Evolutionary conservation across 2,113 vertebrate genomes (phyloP), one percentile per base, ranked within the genome.

Genomic region (Sporophila hypoxantha): DNA sequence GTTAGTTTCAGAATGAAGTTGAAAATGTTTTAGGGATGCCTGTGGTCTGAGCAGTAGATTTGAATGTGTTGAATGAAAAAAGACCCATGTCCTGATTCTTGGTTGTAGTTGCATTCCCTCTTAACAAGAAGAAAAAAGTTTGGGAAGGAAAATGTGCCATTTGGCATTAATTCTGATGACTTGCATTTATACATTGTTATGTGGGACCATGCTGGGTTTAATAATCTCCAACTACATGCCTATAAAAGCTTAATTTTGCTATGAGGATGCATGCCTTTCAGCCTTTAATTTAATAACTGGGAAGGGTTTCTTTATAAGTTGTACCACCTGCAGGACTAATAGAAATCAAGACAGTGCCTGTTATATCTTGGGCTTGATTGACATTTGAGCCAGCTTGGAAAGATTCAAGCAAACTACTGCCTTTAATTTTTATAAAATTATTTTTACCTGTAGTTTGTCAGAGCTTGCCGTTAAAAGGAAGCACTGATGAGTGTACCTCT

Each of bases 221-320:
- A 95, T 96, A 93, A 95, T 93, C 86, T 93, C 86, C 89, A 94
- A 84, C 85, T 93, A 94, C 74, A 87, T 66, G 90, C 61, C 82
- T 87, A 84, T 94, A 94, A 95, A 94, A 93, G 82, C 84, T 88
- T 95, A 92, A 94, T 95, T 95, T 94, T 95, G 76, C 93, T 90
- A 73, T 77, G 86, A 94, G 90, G 91, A 94, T 92, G 68, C 88
- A 91, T 94, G 94, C 75, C 86, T 95, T 92, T 83, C 89, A 95
- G 92, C 67, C 82, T 93, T 94, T 96, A 96, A 94, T 96, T 96
- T 96, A 94, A 92, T 95, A 95, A 96, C 83, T 0, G 10, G 67
- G 85, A 94, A 95, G 76, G 74, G 78, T 93, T 96, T 90, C 76
- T 94, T 89, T 93, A 37, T 94, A 91, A 94, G 70, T 90, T 95